Evolutionary conservation across 2,797 vertebrate genomes (phyloP).

Genomic region (Helarctos malayanus): DNA sequence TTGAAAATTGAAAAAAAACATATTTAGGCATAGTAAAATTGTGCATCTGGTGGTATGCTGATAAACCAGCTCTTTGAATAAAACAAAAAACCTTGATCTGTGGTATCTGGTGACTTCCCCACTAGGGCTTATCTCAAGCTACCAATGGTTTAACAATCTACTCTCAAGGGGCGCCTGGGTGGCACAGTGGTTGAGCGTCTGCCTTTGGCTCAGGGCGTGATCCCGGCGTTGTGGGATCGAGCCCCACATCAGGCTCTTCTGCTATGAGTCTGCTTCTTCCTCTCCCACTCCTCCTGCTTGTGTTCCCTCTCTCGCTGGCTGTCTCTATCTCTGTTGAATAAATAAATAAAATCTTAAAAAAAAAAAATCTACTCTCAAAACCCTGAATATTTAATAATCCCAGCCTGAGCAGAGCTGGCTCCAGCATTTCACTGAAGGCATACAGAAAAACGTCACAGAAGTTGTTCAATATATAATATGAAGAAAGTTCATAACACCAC

Average conservation of each 20-base stretch:
- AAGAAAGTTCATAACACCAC: not conserved
- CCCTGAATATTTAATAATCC: not conserved
- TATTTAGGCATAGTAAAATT: not conserved
- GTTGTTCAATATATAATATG: not conserved
- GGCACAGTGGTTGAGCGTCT: too few relatives aligned
- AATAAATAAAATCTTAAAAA: too few relatives aligned
- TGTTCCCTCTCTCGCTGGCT: too few relatives aligned
- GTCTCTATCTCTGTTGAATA: too few relatives aligned
- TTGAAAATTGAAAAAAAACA: not conserved
- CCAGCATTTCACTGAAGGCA: not conserved
- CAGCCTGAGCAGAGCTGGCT: not conserved
- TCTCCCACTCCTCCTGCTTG: too few relatives aligned
- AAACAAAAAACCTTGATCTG: not conserved
- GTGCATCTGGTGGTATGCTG: not conserved
- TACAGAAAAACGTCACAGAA: not conserved
- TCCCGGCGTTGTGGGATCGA: too few relatives aligned
- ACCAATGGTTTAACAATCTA: not conserved
- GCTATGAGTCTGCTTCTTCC: too few relatives aligned
- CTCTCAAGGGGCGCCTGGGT: not conserved
- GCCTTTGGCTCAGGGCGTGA: too few relatives aligned
- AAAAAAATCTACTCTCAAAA: not conserved
- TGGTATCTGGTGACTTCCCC: not conserved
- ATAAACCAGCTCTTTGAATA: not conserved
- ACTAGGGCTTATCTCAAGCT: not conserved
- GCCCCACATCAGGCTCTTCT: too few relatives aligned